Evolutionary conservation across 2,113 vertebrate species (phyloP), one percentile per base, ranked within the genome.

Genomic region (Passerina amoena): DNA sequence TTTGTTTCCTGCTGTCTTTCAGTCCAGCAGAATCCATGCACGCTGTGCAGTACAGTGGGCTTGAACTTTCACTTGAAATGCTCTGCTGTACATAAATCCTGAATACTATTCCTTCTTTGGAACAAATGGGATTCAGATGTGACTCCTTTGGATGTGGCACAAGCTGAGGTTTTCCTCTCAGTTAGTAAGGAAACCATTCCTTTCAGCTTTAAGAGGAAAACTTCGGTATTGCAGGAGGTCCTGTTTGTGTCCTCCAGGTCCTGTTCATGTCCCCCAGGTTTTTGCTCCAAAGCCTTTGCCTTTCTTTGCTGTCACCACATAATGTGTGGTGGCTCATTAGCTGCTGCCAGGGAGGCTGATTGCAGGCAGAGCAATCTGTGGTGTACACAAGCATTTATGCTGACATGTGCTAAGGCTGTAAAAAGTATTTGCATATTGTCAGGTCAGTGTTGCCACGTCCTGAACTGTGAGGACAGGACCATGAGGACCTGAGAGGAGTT

Each of bases 1-100:
- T 95, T 96, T 95, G 85, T 96, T 93, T 95, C 95, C 92, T 94
- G 92, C 94, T 96, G 94, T 93, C 93, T 94, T 94, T 96, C 85
- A 95, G 92, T 90, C 94, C 95, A 94, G 82, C 87, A 78, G 75
- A 96, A 96, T 94, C 92, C 79, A 13, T 51, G 68, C 92, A 81
- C 61, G 85, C 94, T 95, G 85, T 95, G 94, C 81, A 80, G 78
- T 91, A 86, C 38, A 0, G 4, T 93, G 68, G 68, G 82, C 82
- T 94, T 92, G 92, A 95, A 97, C 92, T 95, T 96, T 73, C 94
- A 94, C 90, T 91, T 95, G 78, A 94, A 94, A 90, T 90, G 79
- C 56, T 64, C 72, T 70, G 22, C 54, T 77, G 82, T 77, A 94
- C 47, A 64, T 82, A 93, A 86, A 95, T 90, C 50, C 75, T 66